Percentiles rank a stretch among this genome's conserved stretches.
Conservation (phyloP, 2,113 vertebrate genomes). For the Anoura caudifer region DNA sequence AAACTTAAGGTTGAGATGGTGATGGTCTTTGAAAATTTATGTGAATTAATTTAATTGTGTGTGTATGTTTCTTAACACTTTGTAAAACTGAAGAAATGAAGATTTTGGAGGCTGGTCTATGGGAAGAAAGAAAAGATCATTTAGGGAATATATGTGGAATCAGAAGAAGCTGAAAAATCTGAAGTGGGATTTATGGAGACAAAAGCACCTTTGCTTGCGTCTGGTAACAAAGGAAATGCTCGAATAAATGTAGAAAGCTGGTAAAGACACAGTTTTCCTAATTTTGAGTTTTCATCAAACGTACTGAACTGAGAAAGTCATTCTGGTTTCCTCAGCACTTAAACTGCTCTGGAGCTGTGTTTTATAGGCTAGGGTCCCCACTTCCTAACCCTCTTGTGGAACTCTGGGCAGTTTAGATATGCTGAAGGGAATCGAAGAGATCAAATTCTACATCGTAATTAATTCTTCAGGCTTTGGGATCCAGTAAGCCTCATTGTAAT, state of each 20-base stretch:
- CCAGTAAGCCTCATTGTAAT: constrained; percentile 5
- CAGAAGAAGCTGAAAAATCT: not conserved
- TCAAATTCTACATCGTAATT: constrained; percentile 14
- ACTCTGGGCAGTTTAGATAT: not conserved
- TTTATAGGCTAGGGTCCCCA: not conserved
- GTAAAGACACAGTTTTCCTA: not conserved
- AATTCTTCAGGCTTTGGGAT: constrained; percentile 17
- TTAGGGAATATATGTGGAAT: not conserved
- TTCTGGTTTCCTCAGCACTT: not conserved
- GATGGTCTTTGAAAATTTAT: not conserved
- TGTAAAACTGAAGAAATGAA: not conserved
- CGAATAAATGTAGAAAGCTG: not conserved
- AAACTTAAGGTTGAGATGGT: not conserved
- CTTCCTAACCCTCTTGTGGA: not conserved
- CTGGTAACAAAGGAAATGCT: not conserved
- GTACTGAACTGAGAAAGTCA: not conserved
- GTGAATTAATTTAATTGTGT: not conserved
- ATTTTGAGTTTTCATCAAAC: not conserved
- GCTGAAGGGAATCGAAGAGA: not conserved
- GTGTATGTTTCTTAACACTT: not conserved
- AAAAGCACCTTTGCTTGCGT: not conserved
- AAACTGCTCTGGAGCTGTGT: not conserved
- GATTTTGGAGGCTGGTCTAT: too few relatives aligned
- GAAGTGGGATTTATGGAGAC: not conserved
- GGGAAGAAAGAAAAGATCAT: not conserved